These are phyloP conservation scores for Eucidaris tribuloides DNA, from an alignment of 35 echinoderm and acorn worm species.

Conservation along the genomic window DNA sequence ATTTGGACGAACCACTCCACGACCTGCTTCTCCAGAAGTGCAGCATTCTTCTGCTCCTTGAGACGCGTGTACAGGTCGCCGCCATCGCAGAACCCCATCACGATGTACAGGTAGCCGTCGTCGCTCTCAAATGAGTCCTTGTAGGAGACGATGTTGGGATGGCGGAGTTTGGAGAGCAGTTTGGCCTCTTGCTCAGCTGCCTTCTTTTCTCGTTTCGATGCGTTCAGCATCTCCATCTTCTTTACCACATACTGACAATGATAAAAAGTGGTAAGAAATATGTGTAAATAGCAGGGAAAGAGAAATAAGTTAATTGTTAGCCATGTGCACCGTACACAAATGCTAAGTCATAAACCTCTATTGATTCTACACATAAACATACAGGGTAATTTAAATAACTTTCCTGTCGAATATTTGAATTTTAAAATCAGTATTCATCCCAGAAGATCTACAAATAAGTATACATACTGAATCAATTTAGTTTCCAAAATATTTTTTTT, in stretches of 20 bases:
- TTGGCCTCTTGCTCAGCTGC: constrained; percentile 98
- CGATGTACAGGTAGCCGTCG: constrained; percentile 93
- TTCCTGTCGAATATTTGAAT: too few species aligned
- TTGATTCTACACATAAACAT: too few species aligned
- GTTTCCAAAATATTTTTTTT: too few species aligned
- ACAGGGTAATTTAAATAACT: too few species aligned
- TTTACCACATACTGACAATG: constrained; percentile 85
- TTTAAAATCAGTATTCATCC: too few species aligned
- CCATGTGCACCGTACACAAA: too few species aligned
- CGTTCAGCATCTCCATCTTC: constrained; percentile 90
- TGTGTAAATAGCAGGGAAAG: not conserved
- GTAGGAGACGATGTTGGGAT: constrained; percentile 99
- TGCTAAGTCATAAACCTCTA: too few species aligned
- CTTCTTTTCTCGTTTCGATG: constrained; percentile 82
- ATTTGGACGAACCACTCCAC: constrained; percentile 99
- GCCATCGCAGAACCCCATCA: constrained; percentile 97
- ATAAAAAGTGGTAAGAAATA: not conserved
- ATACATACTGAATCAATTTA: too few species aligned
- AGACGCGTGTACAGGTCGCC: constrained; percentile 86
- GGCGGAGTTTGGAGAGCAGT: constrained; percentile 86
- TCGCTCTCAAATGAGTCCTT: constrained; percentile 96
- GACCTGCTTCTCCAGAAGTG: constrained; percentile 88
- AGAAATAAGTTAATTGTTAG: too few species aligned
- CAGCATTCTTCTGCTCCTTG: constrained; percentile 80
- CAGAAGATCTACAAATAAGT: too few species aligned